Conservation (phyloP, 2,888 invertebrate species). For the Lycaena phlaeas region DNA sequence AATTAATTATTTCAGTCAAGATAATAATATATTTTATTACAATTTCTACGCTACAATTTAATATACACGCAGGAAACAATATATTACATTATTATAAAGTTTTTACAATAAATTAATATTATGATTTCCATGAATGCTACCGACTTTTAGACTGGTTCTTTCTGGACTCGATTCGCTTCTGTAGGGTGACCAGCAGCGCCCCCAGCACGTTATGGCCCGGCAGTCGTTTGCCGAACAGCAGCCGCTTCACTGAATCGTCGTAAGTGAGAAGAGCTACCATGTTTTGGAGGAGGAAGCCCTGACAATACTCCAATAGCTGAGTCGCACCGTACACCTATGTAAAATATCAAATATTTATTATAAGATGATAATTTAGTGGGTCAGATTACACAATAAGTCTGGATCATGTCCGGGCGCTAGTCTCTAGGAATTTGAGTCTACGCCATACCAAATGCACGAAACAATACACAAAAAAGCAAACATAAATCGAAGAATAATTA, state of each 20-base stretch:
- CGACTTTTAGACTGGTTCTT: conserved; percentile 56
- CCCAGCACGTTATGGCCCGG: conserved; percentile 92
- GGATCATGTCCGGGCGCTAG: no score
- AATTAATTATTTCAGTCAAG: neutral
- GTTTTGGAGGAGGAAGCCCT: conserved; percentile 91
- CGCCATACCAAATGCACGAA: no score
- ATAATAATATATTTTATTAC: neutral
- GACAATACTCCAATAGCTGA: conserved; percentile 90
- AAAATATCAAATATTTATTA: conserved; percentile 4
- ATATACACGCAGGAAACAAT: neutral
- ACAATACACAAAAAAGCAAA: no score
- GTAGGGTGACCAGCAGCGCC: conserved; percentile 84
- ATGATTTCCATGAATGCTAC: conserved; percentile 30
- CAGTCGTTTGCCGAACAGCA: conserved; percentile 90
- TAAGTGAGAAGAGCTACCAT: conserved; percentile 95
- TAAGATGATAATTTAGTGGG: no score
- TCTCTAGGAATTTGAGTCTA: no score
- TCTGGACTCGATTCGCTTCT: conserved; percentile 84
- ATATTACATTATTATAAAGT: neutral
- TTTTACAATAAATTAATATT: neutral
- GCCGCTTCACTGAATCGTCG: conserved; percentile 90
- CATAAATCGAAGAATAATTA: no score
- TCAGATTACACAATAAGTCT: no score
- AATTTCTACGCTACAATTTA: neutral
- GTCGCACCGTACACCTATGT: conserved; percentile 88